Conservation (phyloP, 2,888 invertebrate species). For the Leistus spinibarbis region DNA sequence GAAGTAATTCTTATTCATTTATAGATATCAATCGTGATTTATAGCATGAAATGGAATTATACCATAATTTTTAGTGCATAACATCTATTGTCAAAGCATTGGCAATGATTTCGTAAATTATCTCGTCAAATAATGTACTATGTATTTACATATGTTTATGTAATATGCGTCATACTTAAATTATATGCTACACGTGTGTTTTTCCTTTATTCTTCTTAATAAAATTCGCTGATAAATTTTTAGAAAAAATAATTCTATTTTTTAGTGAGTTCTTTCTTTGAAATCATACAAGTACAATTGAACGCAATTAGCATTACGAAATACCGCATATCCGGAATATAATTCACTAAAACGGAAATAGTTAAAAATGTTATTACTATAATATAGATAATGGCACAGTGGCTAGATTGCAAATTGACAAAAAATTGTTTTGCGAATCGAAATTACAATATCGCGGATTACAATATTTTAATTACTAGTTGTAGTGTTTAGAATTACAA, state of each 20-base stretch:
- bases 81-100: neutral
- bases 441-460: no score
- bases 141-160: neutral
- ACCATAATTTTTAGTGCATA: neutral
- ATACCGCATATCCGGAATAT: neutral
- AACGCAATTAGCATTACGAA: neutral
- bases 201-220: neutral
- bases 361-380: neutral
- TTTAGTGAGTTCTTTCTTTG: neutral
- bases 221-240: neutral
- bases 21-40: no score
- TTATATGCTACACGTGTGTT: neutral
- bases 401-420: neutral
- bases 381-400: neutral
- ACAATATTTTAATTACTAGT: no score
- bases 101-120: neutral
- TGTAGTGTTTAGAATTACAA: no score
- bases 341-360: neutral
- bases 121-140: neutral
- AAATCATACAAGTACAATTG: neutral
- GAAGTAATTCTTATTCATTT: no score
- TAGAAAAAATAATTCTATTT: neutral
- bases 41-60: neutral
- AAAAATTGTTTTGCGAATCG: neutral
- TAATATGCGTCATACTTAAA: neutral